Base-by-base conservation (phyloP, 2,113 vertebrate genomes). In the Cepphus grylle region DNA sequence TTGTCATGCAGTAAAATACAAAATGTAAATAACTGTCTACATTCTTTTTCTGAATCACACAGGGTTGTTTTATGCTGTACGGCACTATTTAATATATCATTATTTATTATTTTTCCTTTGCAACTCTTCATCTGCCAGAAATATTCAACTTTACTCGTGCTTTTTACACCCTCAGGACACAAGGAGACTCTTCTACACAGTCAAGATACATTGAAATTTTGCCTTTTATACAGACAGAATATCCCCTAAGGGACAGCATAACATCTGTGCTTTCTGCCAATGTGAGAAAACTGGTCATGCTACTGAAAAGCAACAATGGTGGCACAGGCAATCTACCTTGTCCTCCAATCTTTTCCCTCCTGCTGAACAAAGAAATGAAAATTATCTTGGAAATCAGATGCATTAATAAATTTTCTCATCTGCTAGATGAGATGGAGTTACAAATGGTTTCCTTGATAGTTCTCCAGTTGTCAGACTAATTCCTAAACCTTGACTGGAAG, bases 201-300 rank as follows among this genome's bases (percentile, higher is more conserved):
- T 66, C 66, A 91, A 97, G 71, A 91, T 56, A 88, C 30, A 86
- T 29, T 76, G 76, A 93, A 91, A 55, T 92, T 94, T 84, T 93
- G 26, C 84, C 59, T 93, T 21, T 84, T 69, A 53, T 23, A 65
- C 4, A 12, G 83, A 93, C 45, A 85, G 56, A 70, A 34, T 86
- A 72, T 89, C 81, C 94, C 86, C 77, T 30, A 78, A 74, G 86
- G 90, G 93, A 65, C 58, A 91, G n/a, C 13, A 25, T 81, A 93
- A 71, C 56, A 90, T 90, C 81, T 96, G 71, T n/a, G 93, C 49
- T 83, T 96, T 76, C 82, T 96, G 79, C 45, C 82, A 93, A 5
- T 52, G 94, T 78, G 95, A 95, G 81, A 94, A 91, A 96, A 86
- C 53, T 71, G 84, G 74, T 95, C 40, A 63, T 70, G 58, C 67